Evolutionary conservation across 1,140 invertebrate species (phyloP), one percentile per base, ranked within the genome.

Genomic region (Vanessa atalanta): DNA sequence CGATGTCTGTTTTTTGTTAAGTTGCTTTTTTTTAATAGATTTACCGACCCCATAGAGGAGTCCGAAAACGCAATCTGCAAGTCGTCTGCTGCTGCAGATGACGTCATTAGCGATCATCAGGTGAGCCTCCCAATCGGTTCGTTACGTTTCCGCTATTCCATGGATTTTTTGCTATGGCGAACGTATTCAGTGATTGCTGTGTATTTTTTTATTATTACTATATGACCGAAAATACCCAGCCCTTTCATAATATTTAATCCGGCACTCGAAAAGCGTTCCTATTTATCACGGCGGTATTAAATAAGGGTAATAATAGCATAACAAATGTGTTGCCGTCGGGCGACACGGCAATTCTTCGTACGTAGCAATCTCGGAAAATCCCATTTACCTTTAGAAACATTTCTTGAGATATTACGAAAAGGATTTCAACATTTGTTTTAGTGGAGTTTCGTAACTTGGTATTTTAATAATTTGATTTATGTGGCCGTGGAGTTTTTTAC

Each of bases 211-310:
- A 37, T 16, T 50, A 50, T 60, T 73, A 31, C 14, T 72, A 37
- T 65, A 20, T 57, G 11, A 50, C 14, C 47, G 43, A 64, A 57
- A 72, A 43, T 57, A 14, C 37, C 63, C 50, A 72, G 66, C 47
- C 67, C 57, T 70, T 70, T 70, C 65, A 73, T 73, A 66, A 37
- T 61, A 61, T 66, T 68, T 67, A 65, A 72, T 57, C 61, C 64
- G 55, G 65, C 65, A 50, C 55, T 60, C 47, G 60, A 50, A 71
- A 71, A 73, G 57, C 61, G 70, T 50, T 63, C 26, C 65, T 82
- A 85, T 88, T 85, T 84, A 83, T 88, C 82, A 86, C 73, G 65
- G 73, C 67, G 70, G 78, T 83, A 84, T 86, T 88, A 85, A 86
- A 84, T 88, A 84, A 83, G 79, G 79, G 81, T 82, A 79, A 85